Conservation (phyloP, 1,140 invertebrate genomes). For the Akabosia matsudoensis region DNA sequence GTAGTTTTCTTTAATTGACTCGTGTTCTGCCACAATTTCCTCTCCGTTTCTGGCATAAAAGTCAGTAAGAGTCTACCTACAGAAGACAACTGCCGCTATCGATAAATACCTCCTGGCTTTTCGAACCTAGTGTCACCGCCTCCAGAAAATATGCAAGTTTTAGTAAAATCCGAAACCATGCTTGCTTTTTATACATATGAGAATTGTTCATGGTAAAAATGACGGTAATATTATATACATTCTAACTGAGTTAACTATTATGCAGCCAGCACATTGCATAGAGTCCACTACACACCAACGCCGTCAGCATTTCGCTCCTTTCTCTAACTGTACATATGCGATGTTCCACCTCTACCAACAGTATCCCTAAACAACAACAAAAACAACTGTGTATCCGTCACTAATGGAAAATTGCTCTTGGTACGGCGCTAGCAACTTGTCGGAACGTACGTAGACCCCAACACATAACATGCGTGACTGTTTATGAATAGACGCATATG, state of each 20-base stretch:
- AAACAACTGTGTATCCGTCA: conserved; percentile 1
- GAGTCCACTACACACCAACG: not conserved
- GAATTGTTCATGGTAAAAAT: not conserved
- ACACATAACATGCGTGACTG: too few relatives aligned
- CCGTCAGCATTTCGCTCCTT: not conserved
- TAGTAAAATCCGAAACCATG: too few relatives aligned
- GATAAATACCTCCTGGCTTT: not conserved
- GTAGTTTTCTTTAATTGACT: conserved; percentile 17
- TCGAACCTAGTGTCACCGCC: not conserved
- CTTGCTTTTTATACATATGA: too few relatives aligned
- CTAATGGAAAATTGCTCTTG: conserved; percentile 12
- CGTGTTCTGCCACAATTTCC: not conserved
- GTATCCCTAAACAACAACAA: not conserved
- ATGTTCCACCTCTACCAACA: not conserved
- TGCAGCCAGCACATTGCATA: not conserved
- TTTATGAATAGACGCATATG: too few relatives aligned
- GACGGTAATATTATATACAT: not conserved
- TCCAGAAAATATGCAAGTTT: too few relatives aligned
- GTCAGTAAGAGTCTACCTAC: too few relatives aligned
- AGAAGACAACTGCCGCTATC: not conserved
- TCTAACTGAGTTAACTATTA: too few relatives aligned
- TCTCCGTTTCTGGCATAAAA: not conserved
- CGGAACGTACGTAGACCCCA: too few relatives aligned
- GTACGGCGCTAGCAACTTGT: conserved; percentile 1
- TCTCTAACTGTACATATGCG: not conserved